Evolutionary conservation across 2,797 vertebrate species (phyloP).

Genomic region (Protosalanx chinensis): DNA sequence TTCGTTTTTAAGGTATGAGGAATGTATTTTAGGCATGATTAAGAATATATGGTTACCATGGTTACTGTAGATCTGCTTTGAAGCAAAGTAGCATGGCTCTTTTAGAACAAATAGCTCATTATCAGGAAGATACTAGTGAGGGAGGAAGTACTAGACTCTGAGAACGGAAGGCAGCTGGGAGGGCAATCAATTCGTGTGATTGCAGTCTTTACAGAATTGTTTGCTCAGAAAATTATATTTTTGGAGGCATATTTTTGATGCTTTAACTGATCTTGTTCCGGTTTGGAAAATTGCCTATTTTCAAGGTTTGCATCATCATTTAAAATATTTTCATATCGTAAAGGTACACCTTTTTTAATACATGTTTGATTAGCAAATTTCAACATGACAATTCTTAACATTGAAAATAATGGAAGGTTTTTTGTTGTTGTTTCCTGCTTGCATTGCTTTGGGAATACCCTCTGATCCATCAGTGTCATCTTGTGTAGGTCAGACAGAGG

Average conservation of each 20-base stretch:
- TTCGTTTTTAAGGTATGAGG: constrained; percentile 41
- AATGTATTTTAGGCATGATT: constrained; percentile 35
- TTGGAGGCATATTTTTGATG: constrained; percentile 18
- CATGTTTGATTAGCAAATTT: background rate
- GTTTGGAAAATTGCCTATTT: background rate
- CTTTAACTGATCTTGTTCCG: background rate
- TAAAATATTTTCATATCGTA: background rate
- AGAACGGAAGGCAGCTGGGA: constrained; percentile 71
- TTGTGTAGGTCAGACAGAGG: constrained; percentile 56
- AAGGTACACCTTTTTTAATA: background rate
- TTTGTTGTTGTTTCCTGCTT: constrained; percentile 28
- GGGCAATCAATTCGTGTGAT: constrained; percentile 71
- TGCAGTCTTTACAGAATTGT: constrained; percentile 61
- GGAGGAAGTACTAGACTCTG: constrained; percentile 67
- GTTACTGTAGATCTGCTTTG: constrained; percentile 48
- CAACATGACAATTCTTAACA: background rate
- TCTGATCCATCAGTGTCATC: constrained; percentile 47
- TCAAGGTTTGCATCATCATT: background rate
- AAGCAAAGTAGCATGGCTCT: constrained; percentile 59
- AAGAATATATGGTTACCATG: constrained; percentile 66
- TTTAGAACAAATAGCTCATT: constrained; percentile 72
- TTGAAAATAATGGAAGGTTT: background rate
- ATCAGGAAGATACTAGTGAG: constrained; percentile 72
- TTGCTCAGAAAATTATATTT: constrained; percentile 55
- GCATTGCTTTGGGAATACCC: constrained; percentile 21